Evolutionary conservation across 2,888 invertebrate species (phyloP).

Genomic region (Drosophila aldrichi): DNA sequence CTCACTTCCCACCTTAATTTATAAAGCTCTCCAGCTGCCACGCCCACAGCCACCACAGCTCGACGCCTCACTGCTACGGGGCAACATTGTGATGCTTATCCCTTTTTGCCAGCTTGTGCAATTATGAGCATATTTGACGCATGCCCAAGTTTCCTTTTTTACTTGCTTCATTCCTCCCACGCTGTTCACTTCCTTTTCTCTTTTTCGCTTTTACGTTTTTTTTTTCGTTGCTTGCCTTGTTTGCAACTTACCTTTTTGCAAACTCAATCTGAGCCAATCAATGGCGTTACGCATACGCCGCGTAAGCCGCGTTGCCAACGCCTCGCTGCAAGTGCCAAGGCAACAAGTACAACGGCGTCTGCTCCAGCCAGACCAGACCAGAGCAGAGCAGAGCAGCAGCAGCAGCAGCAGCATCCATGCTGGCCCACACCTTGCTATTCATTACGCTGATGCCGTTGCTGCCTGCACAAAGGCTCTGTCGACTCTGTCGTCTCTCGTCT

Average conservation of each 20-base stretch:
- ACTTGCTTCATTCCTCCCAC: conserved; percentile 10
- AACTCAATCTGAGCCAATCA: conserved; percentile 70
- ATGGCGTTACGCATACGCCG: conserved; percentile 76
- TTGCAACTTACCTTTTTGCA: conserved; percentile 23
- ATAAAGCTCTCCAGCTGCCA: conserved; percentile 21
- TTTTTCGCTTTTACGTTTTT: too few relatives aligned
- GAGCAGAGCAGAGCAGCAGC: too few relatives aligned
- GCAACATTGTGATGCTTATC: conserved; percentile 36
- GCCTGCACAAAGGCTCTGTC: conserved; percentile 23
- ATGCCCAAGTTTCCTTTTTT: conserved; percentile 30
- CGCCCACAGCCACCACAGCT: conserved; percentile 11
- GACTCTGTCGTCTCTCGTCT: conserved; percentile 4
- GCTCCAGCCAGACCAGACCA: conserved; percentile 13
- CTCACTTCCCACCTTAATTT: conserved; percentile 23
- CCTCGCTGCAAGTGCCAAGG: conserved; percentile 49
- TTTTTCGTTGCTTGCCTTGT: not conserved
- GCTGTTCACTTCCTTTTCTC: conserved; percentile 1
- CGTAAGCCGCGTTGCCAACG: conserved; percentile 60
- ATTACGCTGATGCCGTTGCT: conserved; percentile 46
- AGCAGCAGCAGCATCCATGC: not conserved
- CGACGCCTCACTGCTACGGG: not conserved
- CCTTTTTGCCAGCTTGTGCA: conserved; percentile 58
- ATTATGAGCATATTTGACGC: conserved; percentile 68
- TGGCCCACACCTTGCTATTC: conserved; percentile 56
- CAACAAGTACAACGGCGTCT: conserved; percentile 63